A percentile compares a stretch with the other conserved stretches of the same genome.
These are phyloP conservation scores for Palythoa heliodiscus DNA, from an alignment of 92 coral and sea anemone species.

Conservation along the genomic window DNA sequence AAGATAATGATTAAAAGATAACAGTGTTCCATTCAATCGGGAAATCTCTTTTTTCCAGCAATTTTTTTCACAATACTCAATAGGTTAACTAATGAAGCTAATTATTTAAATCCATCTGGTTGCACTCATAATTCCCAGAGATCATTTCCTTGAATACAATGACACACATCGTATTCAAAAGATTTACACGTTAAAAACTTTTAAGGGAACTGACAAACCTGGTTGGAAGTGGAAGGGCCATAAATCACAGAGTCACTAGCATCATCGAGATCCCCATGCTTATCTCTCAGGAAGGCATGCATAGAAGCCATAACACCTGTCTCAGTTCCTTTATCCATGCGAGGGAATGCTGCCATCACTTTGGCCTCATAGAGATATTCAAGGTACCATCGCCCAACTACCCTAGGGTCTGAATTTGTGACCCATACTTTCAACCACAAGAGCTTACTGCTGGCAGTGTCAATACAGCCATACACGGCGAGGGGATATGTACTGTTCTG, in stretches of 20 bases:
- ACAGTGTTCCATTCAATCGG: not conserved
- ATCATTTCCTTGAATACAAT: constrained; percentile 3
- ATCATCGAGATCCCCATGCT: constrained; percentile 28
- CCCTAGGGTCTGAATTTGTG: constrained; percentile 10
- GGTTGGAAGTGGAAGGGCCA: constrained; percentile 29
- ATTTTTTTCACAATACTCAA: constrained; percentile 1
- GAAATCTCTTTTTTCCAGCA: constrained; percentile 5
- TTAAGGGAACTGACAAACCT: not conserved
- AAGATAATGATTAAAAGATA: not conserved
- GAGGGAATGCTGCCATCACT: constrained; percentile 21
- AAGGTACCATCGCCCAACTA: constrained; percentile 15
- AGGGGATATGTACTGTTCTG: constrained; percentile 18
- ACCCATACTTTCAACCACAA: constrained; percentile 11
- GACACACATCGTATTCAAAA: not conserved
- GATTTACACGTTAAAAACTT: not conserved
- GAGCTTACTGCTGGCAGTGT: constrained; percentile 2
- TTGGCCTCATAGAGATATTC: constrained; percentile 12
- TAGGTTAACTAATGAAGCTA: constrained; percentile 6
- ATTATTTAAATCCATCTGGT: not conserved
- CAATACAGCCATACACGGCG: constrained; percentile 10
- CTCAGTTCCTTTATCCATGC: constrained; percentile 23
- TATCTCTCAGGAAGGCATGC: constrained; percentile 25
- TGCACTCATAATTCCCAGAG: constrained; percentile 17
- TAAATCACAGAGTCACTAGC: constrained; percentile 13
- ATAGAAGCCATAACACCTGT: constrained; percentile 3